Conservation (phyloP, 2,888 invertebrate species). For the Monoplex corrugatus region DNA sequence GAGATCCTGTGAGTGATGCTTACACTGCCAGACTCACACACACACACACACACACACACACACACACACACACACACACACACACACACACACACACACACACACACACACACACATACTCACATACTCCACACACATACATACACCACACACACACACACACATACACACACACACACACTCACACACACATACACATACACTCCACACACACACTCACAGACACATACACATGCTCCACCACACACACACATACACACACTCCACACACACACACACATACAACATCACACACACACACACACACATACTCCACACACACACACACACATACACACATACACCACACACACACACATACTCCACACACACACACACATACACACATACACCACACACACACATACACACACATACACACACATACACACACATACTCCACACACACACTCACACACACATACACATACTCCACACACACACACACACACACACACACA, state of each 20-base stretch:
- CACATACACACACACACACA: conserved; percentile 13
- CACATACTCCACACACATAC: neutral
- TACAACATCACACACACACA: neutral
- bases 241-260: neutral
- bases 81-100: neutral
- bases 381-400: neutral
- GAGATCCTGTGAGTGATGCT: no score
- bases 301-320: neutral
- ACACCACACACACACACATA: no score
- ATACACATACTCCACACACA: no score
- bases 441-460: neutral
- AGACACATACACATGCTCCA: neutral
- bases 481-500: neutral
- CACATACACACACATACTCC: neutral
- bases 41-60: neutral
- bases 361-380: no score
- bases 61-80: neutral
- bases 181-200: conserved; percentile 6
- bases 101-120: neutral
- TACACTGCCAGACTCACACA: no score
- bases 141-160: neutral
- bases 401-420: no score
- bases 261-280: conserved; percentile 1
- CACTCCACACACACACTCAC: conserved; percentile 25
- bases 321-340: neutral